These are phyloP conservation scores for Apamea monoglypha DNA, from an alignment of 2,888 invertebrate genomes.

Conservation along the genomic window DNA sequence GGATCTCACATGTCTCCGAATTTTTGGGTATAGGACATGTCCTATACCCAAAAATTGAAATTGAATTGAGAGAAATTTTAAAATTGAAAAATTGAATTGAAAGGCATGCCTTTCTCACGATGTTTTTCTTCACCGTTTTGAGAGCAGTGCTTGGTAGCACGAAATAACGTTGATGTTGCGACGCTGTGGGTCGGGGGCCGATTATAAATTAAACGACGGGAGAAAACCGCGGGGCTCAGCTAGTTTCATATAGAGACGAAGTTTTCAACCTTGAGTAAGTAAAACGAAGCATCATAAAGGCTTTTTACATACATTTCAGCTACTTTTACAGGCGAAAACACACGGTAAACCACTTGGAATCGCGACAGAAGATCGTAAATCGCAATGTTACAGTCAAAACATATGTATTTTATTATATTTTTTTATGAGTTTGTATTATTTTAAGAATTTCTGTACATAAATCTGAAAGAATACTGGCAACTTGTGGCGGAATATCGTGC, in stretches of 20 bases:
- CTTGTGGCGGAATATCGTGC: not conserved
- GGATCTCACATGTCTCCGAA: not conserved
- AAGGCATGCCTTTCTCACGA: too few species aligned
- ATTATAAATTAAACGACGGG: too few species aligned
- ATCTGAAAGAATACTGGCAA: not conserved
- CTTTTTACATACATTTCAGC: slow-evolving; percentile 18
- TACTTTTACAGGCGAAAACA: slow-evolving; percentile 18
- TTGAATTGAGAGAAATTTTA: too few species aligned
- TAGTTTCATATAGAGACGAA: not conserved
- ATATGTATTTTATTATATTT: slow-evolving; percentile 41
- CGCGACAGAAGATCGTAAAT: slow-evolving; percentile 48
- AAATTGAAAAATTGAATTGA: too few species aligned
- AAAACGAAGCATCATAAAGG: slow-evolving; percentile 29
- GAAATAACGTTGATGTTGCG: not conserved
- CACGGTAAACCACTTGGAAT: slow-evolving; percentile 18
- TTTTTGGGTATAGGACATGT: not conserved
- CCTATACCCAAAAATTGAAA: too few species aligned
- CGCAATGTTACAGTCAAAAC: slow-evolving; percentile 16
- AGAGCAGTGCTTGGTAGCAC: not conserved
- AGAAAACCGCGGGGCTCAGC: not conserved
- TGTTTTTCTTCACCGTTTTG: not conserved
- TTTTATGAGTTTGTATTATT: slow-evolving; percentile 37
- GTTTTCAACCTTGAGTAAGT: slow-evolving; percentile 22
- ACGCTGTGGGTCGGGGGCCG: not conserved
- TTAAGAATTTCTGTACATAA: not conserved